Evolutionary conservation across 2,797 vertebrate genomes (phyloP).

Genomic region (Anomalospiza imberbis): DNA sequence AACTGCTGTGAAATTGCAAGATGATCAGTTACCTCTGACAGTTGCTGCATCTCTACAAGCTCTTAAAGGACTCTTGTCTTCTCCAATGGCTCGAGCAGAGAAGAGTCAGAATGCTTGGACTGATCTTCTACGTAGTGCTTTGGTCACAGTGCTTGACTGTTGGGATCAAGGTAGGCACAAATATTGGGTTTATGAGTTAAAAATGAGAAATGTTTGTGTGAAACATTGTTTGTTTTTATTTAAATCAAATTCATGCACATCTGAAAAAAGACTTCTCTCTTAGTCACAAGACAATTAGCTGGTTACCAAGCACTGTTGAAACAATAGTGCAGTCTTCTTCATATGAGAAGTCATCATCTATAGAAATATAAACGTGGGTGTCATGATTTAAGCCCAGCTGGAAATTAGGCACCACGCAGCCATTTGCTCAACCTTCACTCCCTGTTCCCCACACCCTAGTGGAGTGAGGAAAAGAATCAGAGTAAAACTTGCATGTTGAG

Average conservation of each 20-base stretch:
- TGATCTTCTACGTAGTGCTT: constrained; percentile 81
- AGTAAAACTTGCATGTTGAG: not conserved
- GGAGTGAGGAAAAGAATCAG: not conserved
- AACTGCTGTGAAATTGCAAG: constrained; percentile 73
- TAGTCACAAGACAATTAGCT: not conserved
- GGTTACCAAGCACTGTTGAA: not conserved
- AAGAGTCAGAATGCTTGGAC: constrained; percentile 86
- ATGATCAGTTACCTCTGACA: constrained; percentile 66
- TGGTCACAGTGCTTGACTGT: constrained; percentile 81
- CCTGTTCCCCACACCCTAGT: too few relatives aligned
- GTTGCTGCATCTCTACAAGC: constrained; percentile 83
- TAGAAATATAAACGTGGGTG: not conserved
- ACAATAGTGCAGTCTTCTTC: not conserved
- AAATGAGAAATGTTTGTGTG: not conserved
- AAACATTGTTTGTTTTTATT: not conserved
- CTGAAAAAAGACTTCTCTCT: not conserved
- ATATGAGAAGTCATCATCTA: not conserved
- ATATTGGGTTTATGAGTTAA: not conserved
- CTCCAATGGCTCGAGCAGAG: constrained; percentile 88
- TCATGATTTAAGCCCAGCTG: not conserved
- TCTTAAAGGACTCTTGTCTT: constrained; percentile 82
- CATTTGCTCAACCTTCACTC: fast-evolving
- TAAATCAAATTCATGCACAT: not conserved
- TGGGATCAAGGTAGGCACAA: constrained; percentile 80
- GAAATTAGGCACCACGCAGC: not conserved